Conservation (phyloP, 1,140 invertebrate species). For the Tetraneura akinire region DNA sequence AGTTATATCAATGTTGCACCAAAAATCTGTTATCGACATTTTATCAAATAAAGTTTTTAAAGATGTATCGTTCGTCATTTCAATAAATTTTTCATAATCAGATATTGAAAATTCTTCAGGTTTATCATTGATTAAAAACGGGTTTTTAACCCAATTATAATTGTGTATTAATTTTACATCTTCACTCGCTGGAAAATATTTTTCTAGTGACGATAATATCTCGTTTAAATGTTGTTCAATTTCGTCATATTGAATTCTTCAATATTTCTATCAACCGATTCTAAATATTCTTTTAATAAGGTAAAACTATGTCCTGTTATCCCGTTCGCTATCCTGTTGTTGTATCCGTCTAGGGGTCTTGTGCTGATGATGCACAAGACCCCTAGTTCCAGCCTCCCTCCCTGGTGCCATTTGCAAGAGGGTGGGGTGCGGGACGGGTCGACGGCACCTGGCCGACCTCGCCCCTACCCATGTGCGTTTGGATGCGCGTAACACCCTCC, state of each 20-base stretch:
- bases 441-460: too few species aligned
- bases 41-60: slow-evolving; percentile 6
- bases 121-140: slow-evolving; percentile 11
- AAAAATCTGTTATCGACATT: not conserved
- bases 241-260: not conserved
- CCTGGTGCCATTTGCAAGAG: too few species aligned
- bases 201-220: not conserved
- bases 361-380: too few species aligned
- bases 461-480: too few species aligned
- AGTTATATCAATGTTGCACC: not conserved
- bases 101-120: not conserved
- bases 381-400: too few species aligned
- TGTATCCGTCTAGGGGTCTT: too few species aligned
- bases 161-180: not conserved
- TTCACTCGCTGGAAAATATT: slow-evolving; percentile 4
- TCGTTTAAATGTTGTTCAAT: not conserved
- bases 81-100: not conserved
- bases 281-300: not conserved
- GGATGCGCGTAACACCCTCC: too few species aligned
- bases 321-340: too few species aligned
- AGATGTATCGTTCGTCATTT: not conserved
- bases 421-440: too few species aligned
- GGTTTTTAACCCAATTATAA: not conserved
- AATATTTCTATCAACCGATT: not conserved
- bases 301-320: not conserved